Base-by-base conservation (phyloP, 2,797 vertebrate species). In the Eptatretus atami region DNA sequence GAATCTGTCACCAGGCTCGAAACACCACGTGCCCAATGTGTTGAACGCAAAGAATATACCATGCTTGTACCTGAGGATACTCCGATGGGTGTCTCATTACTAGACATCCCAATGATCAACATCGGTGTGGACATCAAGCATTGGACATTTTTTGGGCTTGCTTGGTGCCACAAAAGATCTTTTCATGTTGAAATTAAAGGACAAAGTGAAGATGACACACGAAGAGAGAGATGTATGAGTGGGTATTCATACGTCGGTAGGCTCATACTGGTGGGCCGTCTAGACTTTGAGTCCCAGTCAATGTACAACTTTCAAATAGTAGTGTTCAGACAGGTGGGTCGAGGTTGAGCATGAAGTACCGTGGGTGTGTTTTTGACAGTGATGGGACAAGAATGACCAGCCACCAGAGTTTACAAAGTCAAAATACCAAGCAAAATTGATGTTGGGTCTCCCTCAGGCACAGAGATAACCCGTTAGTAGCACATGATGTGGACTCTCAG, bases 11-110 rank as follows among this genome's bases (percentile, higher is more conserved):
- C 57, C 15, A 61, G 57, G 57, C 9, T 24, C 57, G 15, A 98
- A 98, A 0, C 85, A 95, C 75, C 84, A 95, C 1, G 74, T 80
- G 53, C 92, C 90, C 76, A 72, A 61, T 96, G 96, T 73, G 78
- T 81, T 44, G 31, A 8, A 2, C 31, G 31, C 31, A 44, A 44
- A 44, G 31, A 44, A 44, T 44, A 96, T 69, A 77, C 73, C 0
- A 75, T 85, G 64, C 78, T 77, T 0, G 70, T 94, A 60, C 72
- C 81, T 0, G 92, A 99, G 70, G 84, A 96, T 72, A 73, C 82
- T 66, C 77, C 76, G 14, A 80, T 80, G 0, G 31, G 31, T 44
- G 31, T 3, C 31, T 44, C 31, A 44, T 8, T 44, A 44, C 31
- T 44, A 44, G 31, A 44, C 31, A 8, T 44, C 4, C 31, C 31